Evolutionary conservation across 2,113 vertebrate genomes (phyloP).

Genomic region (Rhabdomys dilectus): DNA sequence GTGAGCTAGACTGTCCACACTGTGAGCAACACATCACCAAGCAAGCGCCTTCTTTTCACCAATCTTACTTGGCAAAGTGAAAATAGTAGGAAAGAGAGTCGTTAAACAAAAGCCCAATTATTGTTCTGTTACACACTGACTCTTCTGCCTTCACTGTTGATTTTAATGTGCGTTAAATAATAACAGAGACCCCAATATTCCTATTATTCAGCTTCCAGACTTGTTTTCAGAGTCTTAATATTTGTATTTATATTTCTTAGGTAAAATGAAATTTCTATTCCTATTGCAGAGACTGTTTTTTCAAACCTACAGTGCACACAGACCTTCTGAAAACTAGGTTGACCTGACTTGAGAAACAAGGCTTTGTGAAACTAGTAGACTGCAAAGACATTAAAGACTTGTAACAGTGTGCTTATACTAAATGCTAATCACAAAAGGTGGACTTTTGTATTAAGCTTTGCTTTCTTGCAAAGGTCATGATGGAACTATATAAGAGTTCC

Average conservation of each 20-base stretch:
- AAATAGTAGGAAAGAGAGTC: conserved; percentile 15
- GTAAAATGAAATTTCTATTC: neutral
- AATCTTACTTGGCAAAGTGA: conserved; percentile 32
- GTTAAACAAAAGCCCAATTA: neutral
- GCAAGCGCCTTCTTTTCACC: conserved; percentile 1
- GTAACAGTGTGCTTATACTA: neutral
- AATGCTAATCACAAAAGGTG: neutral
- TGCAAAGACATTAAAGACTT: neutral
- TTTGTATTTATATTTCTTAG: neutral
- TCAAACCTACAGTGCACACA: neutral
- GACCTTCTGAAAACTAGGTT: neutral
- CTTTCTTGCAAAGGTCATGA: neutral
- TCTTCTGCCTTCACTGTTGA: neutral
- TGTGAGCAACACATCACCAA: neutral
- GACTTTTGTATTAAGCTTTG: neutral
- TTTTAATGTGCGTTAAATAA: neutral
- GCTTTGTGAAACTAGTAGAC: neutral
- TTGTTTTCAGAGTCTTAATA: neutral
- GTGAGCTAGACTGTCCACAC: conserved; percentile 39
- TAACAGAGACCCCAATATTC: neutral
- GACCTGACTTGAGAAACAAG: neutral
- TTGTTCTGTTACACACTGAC: conserved; percentile 28
- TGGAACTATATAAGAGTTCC: neutral
- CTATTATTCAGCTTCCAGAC: neutral
- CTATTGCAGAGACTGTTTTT: neutral